Evolutionary conservation across 2,113 vertebrate genomes (phyloP), one percentile per base, ranked within the genome.

Genomic region (Hucho hucho): DNA sequence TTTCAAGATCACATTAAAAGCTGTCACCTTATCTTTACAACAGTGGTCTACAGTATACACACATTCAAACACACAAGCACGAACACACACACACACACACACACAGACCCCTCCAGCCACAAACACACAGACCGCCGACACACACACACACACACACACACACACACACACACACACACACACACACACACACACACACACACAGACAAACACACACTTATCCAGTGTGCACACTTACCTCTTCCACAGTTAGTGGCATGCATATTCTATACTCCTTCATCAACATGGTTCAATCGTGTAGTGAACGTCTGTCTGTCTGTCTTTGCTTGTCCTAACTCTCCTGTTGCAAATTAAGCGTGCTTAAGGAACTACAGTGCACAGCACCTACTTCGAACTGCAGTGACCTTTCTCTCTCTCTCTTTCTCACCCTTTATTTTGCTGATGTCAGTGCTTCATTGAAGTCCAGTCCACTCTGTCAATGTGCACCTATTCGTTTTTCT

Each of bases 261-360:
- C 96, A 97, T 86, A 97, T 94, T 82, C 95, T 93, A 87, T 97
- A 97, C 87, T 97, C 96, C 89, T 97, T 97, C 90, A 94, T 78
- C 89, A 97, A 91, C 96, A 97, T 97, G 87, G 72, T 90, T 89
- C 74, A 26, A 74, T 58, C 53, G 43, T 13, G 4, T 72, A 63
- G 7, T 28, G 70, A 56, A 6, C 25, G 37, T 63, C 68, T 69
- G 9, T 66, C n/a, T 78, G 73, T n/a, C 56, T 77, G 32, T 70
- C 9, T 58, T 72, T 79, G 49, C 76, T 74, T 64, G 24, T 29
- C 65, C 43, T 85, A 77, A 72, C 69, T 75, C 77, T 25, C 73
- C 61, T 79, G 81, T 77, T 75, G 70, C 75, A 88, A 66, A 77
- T 69, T 47, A 79, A 80, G 78, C 82, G 49, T 11, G 71, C 72